These are phyloP conservation scores for Ispidina picta DNA, from an alignment of 2,797 vertebrate genomes.

Conservation along the genomic window DNA sequence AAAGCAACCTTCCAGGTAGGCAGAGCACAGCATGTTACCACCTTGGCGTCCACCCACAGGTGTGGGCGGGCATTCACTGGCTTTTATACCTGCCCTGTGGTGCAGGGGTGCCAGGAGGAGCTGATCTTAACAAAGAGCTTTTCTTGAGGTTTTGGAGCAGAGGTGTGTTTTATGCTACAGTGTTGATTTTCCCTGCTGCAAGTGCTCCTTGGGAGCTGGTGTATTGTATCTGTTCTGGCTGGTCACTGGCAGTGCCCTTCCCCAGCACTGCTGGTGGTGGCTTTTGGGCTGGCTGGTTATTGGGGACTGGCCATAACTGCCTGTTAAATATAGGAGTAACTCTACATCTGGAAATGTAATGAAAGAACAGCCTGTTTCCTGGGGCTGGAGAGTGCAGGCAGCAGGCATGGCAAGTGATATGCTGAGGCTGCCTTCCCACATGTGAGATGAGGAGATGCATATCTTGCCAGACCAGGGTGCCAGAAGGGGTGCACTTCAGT, in stretches of 20 bases:
- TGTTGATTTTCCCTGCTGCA: not conserved
- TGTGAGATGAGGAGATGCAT: not conserved
- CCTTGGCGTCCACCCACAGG: rapidly evolving
- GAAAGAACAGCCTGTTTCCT: not conserved
- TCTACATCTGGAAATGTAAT: not conserved
- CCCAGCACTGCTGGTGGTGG: not conserved
- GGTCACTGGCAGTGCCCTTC: not conserved
- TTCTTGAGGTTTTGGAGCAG: not conserved
- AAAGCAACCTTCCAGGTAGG: not conserved
- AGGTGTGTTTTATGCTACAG: not conserved
- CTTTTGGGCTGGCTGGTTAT: not conserved
- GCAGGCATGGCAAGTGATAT: rapidly evolving
- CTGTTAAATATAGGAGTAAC: not conserved
- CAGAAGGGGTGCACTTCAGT: not conserved
- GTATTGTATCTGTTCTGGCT: not conserved
- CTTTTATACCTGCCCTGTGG: not conserved
- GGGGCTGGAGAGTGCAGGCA: not conserved
- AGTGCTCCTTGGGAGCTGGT: not conserved
- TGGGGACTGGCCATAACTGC: not conserved
- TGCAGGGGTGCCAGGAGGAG: not conserved
- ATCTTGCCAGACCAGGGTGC: not conserved
- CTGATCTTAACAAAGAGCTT: not conserved
- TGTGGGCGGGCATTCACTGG: not conserved
- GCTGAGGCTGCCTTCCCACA: not conserved
- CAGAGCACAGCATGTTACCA: not conserved